A percentile compares a stretch with the other conserved stretches of the same genome.
Conservation (phyloP, 2,888 invertebrate species). For the Agelastica alni region DNA sequence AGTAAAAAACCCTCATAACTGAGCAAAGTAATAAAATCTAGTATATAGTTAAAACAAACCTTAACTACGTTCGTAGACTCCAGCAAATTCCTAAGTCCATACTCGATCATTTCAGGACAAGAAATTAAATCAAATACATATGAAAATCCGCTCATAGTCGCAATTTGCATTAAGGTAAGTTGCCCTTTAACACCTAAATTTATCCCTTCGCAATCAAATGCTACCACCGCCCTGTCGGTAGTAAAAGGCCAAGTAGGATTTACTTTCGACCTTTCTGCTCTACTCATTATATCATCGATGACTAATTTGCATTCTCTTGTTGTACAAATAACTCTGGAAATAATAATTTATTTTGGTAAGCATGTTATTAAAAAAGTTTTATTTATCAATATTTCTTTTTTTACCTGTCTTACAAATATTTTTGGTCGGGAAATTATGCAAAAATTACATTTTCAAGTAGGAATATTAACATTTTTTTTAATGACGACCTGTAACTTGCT, state of each 20-base stretch:
- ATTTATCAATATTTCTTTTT: too few species aligned
- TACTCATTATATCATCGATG: conserved; percentile 69
- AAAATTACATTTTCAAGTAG: too few species aligned
- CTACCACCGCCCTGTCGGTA: conserved; percentile 66
- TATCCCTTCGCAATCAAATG: conserved; percentile 92
- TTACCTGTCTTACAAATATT: too few species aligned
- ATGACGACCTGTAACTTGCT: too few species aligned
- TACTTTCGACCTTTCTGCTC: conserved; percentile 4
- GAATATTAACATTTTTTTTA: too few species aligned
- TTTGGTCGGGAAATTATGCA: too few species aligned
- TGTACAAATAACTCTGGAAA: conserved; percentile 70
- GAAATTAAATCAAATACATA: conserved; percentile 88
- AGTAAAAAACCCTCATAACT: too few species aligned
- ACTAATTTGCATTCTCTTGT: conserved; percentile 78
- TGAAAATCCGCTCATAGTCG: conserved; percentile 79
- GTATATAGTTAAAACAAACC: too few species aligned
- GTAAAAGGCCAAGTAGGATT: conserved; percentile 51
- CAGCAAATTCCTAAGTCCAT: conserved; percentile 77
- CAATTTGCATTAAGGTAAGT: conserved; percentile 84
- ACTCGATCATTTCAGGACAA: conserved; percentile 79
- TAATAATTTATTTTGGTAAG: too few species aligned
- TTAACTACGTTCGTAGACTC: conserved; percentile 83
- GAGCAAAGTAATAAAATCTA: too few species aligned
- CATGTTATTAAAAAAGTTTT: too few species aligned
- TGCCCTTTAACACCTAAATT: conserved; percentile 89